Base-by-base conservation (phyloP, 1,140 invertebrate genomes). In the Zaprionus capensis region DNA sequence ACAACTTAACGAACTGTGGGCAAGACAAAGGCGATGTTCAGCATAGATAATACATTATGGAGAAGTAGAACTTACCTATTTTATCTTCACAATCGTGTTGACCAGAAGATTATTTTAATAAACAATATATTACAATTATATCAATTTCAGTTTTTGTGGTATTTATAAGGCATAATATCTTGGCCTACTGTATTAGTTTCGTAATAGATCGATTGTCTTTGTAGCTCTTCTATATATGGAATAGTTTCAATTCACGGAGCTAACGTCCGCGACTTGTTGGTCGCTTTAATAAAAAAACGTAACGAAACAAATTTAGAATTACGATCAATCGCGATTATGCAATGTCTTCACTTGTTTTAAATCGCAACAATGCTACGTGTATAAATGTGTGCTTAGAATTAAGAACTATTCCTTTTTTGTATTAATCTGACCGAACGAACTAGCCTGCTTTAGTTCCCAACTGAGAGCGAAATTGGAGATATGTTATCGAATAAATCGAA, bases 71-170 rank as follows among this genome's bases (percentile, higher is more conserved):
- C 78, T 85, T 62, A 81, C 78, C 76, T 53, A 55, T 59, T 59
- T 51, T 49, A 63, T 20, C 57, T 51, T 46, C 44, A 41, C 55
- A 51, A 41, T 66, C 24, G 38, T 78, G 71, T 80, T 69, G 53
- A 65, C 55, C 81, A 55, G 31, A 53, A 51, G 63, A 41, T 74
- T 83, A 34, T 34, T 34, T 34, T 2, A 34, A 34, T 34, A 34
- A 34, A 34, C 83, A 57, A 58, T 77, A 73, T 41, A 87, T 68
- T 69, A 85, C 31, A 80, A 53, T 41, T 76, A 46, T 61, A 28
- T 59, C 62, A 72, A 55, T 78, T 71, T 31, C 28, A 15, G 51
- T 71, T 51, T 51, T 53, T 36, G 56, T 34, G 64, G 24, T 69
- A 49, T 38, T 76, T 41, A 36, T 68, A 64, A 76, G 46, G 56